Evolutionary conservation across 2,797 vertebrate genomes (phyloP).

Genomic region (Platyrinchus mystaceus): DNA sequence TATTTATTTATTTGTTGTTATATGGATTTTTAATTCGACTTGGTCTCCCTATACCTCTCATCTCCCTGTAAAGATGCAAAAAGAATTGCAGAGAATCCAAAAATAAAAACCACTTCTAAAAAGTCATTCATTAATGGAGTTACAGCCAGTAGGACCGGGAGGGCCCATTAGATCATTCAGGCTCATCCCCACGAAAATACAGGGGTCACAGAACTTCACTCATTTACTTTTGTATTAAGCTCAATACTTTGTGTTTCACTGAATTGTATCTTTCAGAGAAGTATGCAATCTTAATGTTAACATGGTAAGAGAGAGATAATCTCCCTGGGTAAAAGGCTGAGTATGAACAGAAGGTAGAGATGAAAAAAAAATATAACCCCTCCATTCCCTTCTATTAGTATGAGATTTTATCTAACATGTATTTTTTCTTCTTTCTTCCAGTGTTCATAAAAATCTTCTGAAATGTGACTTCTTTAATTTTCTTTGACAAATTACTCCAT

Average conservation of each 20-base stretch:
- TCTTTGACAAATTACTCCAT: background rate
- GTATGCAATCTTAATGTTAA: background rate
- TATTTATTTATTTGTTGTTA: constrained; percentile 28
- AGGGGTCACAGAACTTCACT: background rate
- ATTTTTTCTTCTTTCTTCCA: background rate
- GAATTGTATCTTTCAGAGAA: background rate
- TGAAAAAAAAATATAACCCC: background rate
- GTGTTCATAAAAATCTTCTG: background rate
- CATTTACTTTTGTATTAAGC: background rate
- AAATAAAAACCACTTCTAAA: background rate
- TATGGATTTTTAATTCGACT: background rate
- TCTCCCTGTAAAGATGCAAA: background rate
- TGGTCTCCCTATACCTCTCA: background rate
- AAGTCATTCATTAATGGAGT: background rate
- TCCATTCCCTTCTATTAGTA: background rate
- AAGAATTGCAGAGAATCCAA: background rate
- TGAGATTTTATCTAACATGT: background rate
- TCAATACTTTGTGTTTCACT: background rate
- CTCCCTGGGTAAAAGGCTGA: background rate
- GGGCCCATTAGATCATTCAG: background rate
- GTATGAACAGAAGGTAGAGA: background rate
- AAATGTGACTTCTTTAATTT: background rate
- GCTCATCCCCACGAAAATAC: background rate
- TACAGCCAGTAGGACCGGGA: background rate
- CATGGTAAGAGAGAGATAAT: background rate